Evolutionary conservation across 2,113 vertebrate genomes (phyloP), one percentile per base, ranked within the genome.

Genomic region (Gila orcuttii): DNA sequence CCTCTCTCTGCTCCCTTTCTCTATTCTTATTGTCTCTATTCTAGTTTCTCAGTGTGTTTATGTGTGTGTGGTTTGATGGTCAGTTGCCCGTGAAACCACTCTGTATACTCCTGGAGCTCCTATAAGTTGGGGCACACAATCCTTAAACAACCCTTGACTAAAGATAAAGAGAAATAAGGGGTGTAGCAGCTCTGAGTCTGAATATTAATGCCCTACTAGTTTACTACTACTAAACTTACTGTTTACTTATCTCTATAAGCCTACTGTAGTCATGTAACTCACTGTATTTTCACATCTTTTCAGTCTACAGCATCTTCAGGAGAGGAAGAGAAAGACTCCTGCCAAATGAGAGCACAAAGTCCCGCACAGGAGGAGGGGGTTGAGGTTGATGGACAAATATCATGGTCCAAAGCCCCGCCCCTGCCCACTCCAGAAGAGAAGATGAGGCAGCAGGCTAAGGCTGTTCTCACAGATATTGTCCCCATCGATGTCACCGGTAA

Each of bases 371-470:
- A 86, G 86, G 96, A 97, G 28, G 92, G 91, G 19, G 93, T 91
- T 1, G 96, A 97, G 86, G 93, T 95, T 81, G 95, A 97, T 85
- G 94, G 95, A 45, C 95, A 96, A 81, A 96, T 95, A 17, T 94
- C 95, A 87, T 95, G 96, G 95, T 95, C 93, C 89, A 97, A 96
- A 91, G 93, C 94, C 23, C 86, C 94, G 12, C 94, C 95, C 6
- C 93, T 99, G 89, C 98, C 98, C 76, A 99, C 98, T 0, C 98
- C 98, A 6, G 97, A 99, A 90, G 97, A 99, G 95, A 98, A 96
- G 93, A 99, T 99, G 96, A 95, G 98, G 73, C 97, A 94, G 83
- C 96, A 96, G 47, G 98, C 98, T 0, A 94, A 97, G 87, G 94
- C 97, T 0, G 95, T 99, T 91, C 96, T 96, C 80, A 96, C 97